Evolutionary conservation across 2,113 vertebrate genomes (phyloP).

Genomic region (Microcebus tavaratra): DNA sequence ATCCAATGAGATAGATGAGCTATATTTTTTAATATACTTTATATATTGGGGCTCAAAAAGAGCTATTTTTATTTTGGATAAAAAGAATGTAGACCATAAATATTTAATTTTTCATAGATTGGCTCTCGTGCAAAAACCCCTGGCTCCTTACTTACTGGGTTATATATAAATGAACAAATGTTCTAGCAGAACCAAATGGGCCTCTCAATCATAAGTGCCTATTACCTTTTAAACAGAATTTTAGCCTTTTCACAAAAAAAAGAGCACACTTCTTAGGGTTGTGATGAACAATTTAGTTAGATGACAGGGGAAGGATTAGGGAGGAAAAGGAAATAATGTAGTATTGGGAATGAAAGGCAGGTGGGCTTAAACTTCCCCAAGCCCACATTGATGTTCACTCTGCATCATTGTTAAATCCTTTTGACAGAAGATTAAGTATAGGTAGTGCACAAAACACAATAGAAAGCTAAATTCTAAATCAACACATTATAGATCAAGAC

Average conservation of each 20-base stretch:
- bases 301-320: neutral
- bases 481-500: slow-evolving; percentile 27
- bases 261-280: neutral
- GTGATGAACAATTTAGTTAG: neutral
- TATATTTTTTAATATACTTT: slow-evolving; percentile 21
- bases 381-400: neutral
- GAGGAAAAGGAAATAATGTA: neutral
- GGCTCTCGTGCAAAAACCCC: slow-evolving; percentile 10
- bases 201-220: neutral
- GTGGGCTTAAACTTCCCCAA: neutral
- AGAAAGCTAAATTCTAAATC: slow-evolving; percentile 38
- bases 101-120: slow-evolving; percentile 37
- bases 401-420: slow-evolving; percentile 11
- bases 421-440: slow-evolving; percentile 44
- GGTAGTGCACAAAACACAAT: neutral
- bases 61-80: slow-evolving; percentile 36
- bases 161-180: slow-evolving; percentile 47
- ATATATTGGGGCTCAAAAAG: neutral
- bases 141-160: neutral
- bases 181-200: slow-evolving; percentile 3
- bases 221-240: neutral
- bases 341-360: neutral
- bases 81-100: neutral
- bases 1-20: neutral
- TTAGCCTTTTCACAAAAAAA: neutral